Percentiles rank a stretch among this genome's conserved stretches.
Evolutionary conservation across 1,140 invertebrate species (phyloP).

Genomic region (Probaryconus sp.): DNA sequence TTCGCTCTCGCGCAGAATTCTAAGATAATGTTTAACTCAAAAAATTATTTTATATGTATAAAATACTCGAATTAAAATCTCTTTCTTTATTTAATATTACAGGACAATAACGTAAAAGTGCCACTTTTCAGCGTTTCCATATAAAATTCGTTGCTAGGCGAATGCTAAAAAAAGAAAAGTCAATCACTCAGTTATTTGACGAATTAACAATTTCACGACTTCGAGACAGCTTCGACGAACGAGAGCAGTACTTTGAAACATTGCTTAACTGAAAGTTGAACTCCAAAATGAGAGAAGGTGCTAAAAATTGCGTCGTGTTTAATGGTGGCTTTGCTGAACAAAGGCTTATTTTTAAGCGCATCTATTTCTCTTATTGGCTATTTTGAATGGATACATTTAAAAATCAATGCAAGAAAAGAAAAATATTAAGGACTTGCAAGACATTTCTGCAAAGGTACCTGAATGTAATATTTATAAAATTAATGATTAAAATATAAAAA

Average conservation of each 20-base stretch:
- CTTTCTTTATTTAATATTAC: too few relatives aligned
- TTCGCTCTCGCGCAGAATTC: slow-evolving; percentile 69
- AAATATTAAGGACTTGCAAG: slow-evolving; percentile 90
- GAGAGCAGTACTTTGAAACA: slow-evolving; percentile 75
- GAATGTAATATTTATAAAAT: slow-evolving; percentile 4
- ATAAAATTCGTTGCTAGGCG: slow-evolving; percentile 79
- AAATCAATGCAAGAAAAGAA: slow-evolving; percentile 89
- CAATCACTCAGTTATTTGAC: slow-evolving; percentile 73
- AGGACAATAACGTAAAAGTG: slow-evolving; percentile 82
- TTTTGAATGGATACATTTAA: slow-evolving; percentile 92
- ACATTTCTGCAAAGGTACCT: slow-evolving; percentile 83
- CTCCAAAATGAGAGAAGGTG: slow-evolving; percentile 77
- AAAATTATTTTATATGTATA: too few relatives aligned
- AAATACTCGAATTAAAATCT: too few relatives aligned
- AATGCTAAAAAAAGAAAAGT: slow-evolving; percentile 73
- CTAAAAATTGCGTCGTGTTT: slow-evolving; percentile 84
- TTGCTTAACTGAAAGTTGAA: slow-evolving; percentile 72
- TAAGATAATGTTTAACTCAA: too few relatives aligned
- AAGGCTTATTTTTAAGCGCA: slow-evolving; percentile 84
- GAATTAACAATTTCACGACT: slow-evolving; percentile 66
- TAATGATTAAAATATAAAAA: too few relatives aligned
- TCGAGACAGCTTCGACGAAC: slow-evolving; percentile 73
- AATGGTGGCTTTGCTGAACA: slow-evolving; percentile 87
- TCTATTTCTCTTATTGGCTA: slow-evolving; percentile 89
- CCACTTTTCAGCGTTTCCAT: slow-evolving; percentile 84